These are phyloP conservation scores for Diachasmimorpha longicaudata DNA, from an alignment of 1,140 invertebrate species.

Conservation along the genomic window DNA sequence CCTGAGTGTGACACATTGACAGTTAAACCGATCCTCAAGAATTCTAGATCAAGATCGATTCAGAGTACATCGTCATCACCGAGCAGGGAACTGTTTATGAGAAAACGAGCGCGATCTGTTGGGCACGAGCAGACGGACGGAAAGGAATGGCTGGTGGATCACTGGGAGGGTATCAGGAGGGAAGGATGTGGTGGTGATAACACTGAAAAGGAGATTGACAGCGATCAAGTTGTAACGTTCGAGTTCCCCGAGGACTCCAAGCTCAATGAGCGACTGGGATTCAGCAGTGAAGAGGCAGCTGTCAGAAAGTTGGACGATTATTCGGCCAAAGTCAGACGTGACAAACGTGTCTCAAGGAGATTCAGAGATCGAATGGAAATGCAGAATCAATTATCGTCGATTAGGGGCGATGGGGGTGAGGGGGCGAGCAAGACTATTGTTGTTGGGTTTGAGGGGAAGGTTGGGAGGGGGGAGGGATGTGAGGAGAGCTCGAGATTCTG, in stretches of 20 bases:
- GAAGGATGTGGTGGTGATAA: not conserved
- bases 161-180: not conserved
- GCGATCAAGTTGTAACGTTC: not conserved
- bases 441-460: not conserved
- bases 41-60: constrained; percentile 30
- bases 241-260: not conserved
- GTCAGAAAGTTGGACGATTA: not conserved
- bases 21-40: constrained; percentile 43
- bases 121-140: constrained; percentile 34
- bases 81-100: constrained; percentile 36
- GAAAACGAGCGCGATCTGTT: constrained; percentile 47
- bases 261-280: not conserved
- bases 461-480: not conserved
- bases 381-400: too few relatives aligned
- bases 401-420: too few relatives aligned
- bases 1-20: constrained; percentile 39
- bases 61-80: constrained; percentile 14
- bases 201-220: not conserved
- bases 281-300: not conserved
- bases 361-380: not conserved
- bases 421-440: not conserved
- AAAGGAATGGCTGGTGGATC: not conserved
- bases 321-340: not conserved
- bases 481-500: not conserved
- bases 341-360: not conserved